phyloP scores from a whole-genome alignment of 2,888 invertebrate species.

The Dryomyza anilis region DNA sequence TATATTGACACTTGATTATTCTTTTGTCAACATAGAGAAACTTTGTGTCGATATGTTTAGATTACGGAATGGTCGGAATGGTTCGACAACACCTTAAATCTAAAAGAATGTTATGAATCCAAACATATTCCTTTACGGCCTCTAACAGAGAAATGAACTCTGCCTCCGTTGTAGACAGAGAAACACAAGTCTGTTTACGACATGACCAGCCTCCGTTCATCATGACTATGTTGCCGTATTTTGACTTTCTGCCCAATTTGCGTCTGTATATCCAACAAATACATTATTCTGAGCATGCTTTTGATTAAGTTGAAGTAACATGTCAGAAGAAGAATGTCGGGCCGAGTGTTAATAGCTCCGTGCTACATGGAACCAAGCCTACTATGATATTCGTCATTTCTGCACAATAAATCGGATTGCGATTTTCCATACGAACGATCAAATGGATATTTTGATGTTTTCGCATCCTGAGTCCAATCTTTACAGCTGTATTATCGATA shows the following conservation, averaged over 20 bases:
- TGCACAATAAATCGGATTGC: background rate
- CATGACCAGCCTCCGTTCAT: conserved; percentile 40
- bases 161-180: too few species aligned
- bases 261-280: conserved; percentile 15
- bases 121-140: conserved; percentile 37
- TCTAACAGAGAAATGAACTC: conserved; percentile 37
- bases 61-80: conserved; percentile 35
- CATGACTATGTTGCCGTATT: conserved; percentile 41
- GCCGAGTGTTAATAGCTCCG: conserved; percentile 34
- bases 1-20: too few species aligned
- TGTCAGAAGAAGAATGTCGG: conserved; percentile 30
- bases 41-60: conserved; percentile 40
- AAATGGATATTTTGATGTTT: conserved; percentile 20
- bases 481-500: conserved; percentile 10
- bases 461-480: conserved; percentile 26
- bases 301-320: background rate
- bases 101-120: conserved; percentile 33
- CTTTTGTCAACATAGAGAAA: too few species aligned
- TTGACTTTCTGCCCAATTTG: conserved; percentile 48
- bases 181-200: conserved; percentile 41
- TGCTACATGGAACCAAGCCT: conserved; percentile 31
- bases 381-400: conserved; percentile 33
- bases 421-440: too few species aligned
- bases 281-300: background rate
- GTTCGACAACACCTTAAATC: conserved; percentile 5